These are phyloP conservation scores for Varanus salvator DNA, from an alignment of 2,113 vertebrate genomes.

Conservation along the genomic window DNA sequence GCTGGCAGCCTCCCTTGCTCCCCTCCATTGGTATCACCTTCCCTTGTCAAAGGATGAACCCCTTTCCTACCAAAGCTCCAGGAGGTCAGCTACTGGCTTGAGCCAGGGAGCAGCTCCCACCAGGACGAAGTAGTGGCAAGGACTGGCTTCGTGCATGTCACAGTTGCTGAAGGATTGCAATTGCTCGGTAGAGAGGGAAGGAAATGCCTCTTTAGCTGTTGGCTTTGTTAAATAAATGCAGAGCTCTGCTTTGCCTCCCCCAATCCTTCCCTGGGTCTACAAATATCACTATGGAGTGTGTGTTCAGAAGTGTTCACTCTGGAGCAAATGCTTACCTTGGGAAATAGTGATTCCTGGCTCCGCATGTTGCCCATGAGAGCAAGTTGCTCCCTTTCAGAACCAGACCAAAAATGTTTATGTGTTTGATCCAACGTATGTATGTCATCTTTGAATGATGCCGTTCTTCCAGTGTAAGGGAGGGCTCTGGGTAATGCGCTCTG, in stretches of 20 bases:
- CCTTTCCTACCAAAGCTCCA: neutral
- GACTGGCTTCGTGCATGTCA: neutral
- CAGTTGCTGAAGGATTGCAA: too few species aligned
- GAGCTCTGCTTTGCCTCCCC: neutral
- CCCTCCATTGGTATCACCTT: neutral
- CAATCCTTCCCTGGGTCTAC: too few species aligned
- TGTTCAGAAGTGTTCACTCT: neutral
- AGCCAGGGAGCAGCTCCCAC: neutral
- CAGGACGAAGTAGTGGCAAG: neutral
- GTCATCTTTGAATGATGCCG: neutral
- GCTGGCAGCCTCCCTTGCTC: neutral
- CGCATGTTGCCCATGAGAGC: neutral
- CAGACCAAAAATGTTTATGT: neutral
- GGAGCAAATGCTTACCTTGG: neutral
- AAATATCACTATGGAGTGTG: too few species aligned
- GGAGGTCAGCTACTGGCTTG: neutral
- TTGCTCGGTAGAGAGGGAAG: neutral
- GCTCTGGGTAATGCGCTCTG: neutral
- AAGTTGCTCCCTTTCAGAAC: neutral
- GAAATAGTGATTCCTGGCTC: neutral
- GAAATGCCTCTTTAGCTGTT: neutral
- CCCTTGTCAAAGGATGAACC: too few species aligned
- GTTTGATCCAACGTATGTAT: neutral
- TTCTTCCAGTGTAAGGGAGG: neutral
- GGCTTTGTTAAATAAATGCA: neutral